Evolutionary conservation across 2,113 vertebrate genomes (phyloP), one percentile per base, ranked within the genome.

Genomic region (Hydrochoerus hydrochaeris): DNA sequence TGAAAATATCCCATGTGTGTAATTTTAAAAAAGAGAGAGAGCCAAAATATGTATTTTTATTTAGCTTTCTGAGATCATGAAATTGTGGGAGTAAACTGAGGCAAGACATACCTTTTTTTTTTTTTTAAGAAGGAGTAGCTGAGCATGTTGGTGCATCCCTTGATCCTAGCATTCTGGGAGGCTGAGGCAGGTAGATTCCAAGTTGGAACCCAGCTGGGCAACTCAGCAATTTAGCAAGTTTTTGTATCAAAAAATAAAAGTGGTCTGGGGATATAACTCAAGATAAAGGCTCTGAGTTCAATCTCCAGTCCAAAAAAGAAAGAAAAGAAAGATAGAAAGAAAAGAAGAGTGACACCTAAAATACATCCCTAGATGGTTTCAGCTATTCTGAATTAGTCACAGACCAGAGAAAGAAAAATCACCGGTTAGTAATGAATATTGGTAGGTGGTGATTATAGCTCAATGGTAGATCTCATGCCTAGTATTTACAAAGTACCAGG

Each of bases 351-450:
- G 41, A 78, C 32, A 73, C 16, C 83, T 26, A 95, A 97, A 90
- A 81, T 85, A 85, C n/a, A 83, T 60, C 83, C 28, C 57, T 92
- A 65, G 10, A 90, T 11, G 12, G n/a, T 75, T 85, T 88, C 44
- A 93, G 41, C 35, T 87, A 88, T 85, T 95, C 49, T 94, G 49
- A 85, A 85, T 93, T 96, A 88, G 62, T 94, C 63, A 63, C 57
- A 77, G n/a, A 96, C 60, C 5, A 24, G 20, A 80, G 69, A 58
- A 57, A 22, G 26, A 32, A 88, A 87, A 94, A 57, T 60, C 38
- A 49, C 91, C 19, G 32, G 57, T 89, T 95, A 73, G 35, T 78
- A 94, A 89, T 60, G 16, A 91, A 67, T 62, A 14, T 95, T 35
- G 8, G 71, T 85, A 13, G 65, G 22, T 3, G 20, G 30, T 1